Evolutionary conservation across 1,140 invertebrate genomes (phyloP).

Genomic region (Maconellicoccus hirsutus): DNA sequence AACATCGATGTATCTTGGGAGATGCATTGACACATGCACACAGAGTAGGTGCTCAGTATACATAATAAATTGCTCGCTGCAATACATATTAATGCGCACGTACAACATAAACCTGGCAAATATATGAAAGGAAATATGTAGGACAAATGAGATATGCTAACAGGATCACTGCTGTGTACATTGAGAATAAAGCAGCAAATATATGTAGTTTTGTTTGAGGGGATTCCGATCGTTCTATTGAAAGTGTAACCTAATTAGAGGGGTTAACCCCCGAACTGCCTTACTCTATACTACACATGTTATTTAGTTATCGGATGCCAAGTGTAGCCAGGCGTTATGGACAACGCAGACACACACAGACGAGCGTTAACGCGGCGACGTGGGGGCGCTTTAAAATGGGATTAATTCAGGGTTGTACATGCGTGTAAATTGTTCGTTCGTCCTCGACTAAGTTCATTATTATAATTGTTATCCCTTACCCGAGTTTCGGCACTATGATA

Average conservation of each 20-base stretch:
- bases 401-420: conserved; percentile 19
- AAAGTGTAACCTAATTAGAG: conserved; percentile 18
- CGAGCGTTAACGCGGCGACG: neutral
- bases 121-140: conserved; percentile 6
- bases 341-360: neutral
- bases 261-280: conserved; percentile 15
- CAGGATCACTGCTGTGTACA: conserved; percentile 13
- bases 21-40: too few relatives aligned
- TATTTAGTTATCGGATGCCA: conserved; percentile 19
- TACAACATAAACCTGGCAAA: neutral
- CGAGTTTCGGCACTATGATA: conserved; percentile 4
- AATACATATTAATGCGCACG: conserved; percentile 6
- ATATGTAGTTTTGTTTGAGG: conserved; percentile 12
- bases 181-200: conserved; percentile 16
- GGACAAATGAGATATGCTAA: conserved; percentile 13
- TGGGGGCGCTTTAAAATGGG: conserved; percentile 19
- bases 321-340: conserved; percentile 20
- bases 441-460: conserved; percentile 22
- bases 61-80: neutral
- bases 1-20: too few relatives aligned
- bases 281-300: conserved; percentile 10
- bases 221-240: conserved; percentile 17
- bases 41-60: too few relatives aligned
- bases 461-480: conserved; percentile 17
- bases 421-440: conserved; percentile 21